A percentile compares a stretch with the other conserved stretches of the same genome.
These are phyloP conservation scores for Heliconius erato DNA, from an alignment of 2,888 invertebrate genomes.

Conservation along the genomic window DNA sequence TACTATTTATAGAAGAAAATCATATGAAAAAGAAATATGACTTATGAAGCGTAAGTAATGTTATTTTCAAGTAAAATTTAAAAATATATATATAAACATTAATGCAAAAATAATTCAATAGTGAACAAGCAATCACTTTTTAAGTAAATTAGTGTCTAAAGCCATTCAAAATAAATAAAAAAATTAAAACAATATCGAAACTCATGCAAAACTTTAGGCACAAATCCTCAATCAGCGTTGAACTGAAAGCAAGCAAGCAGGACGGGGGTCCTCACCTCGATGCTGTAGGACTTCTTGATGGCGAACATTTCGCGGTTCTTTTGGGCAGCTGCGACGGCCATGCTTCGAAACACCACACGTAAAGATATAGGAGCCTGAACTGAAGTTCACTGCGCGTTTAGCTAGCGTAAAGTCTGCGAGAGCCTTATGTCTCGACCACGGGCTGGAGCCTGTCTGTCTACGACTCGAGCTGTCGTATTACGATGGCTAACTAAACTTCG, in stretches of 20 bases:
- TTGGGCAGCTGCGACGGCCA: slow-evolving; percentile 96
- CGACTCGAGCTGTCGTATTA: slow-evolving; percentile 85
- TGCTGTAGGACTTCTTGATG: slow-evolving; percentile 98
- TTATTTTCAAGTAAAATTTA: not conserved
- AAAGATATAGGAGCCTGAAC: slow-evolving; percentile 82
- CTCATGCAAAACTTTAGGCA: slow-evolving; percentile 23
- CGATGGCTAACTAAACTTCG: slow-evolving; percentile 87
- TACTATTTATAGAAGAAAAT: not conserved
- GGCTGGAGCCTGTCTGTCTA: slow-evolving; percentile 86
- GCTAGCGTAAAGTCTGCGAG: slow-evolving; percentile 84
- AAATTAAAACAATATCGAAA: not conserved
- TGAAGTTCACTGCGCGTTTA: slow-evolving; percentile 83
- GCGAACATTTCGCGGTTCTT: slow-evolving; percentile 98
- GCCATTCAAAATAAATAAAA: not conserved
- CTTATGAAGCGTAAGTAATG: slow-evolving; percentile 14
- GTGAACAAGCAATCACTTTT: slow-evolving; percentile 22
- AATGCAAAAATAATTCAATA: slow-evolving; percentile 8
- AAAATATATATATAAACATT: not conserved
- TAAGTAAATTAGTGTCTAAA: not conserved
- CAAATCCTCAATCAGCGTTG: slow-evolving; percentile 17
- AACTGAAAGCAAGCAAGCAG: slow-evolving; percentile 38
- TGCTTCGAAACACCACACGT: slow-evolving; percentile 81
- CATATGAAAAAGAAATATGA: not conserved
- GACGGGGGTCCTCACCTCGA: slow-evolving; percentile 91
- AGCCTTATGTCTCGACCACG: slow-evolving; percentile 87